Conservation (phyloP, 92 coral and sea anemone species). For the Epizoanthus rinbou region DNA sequence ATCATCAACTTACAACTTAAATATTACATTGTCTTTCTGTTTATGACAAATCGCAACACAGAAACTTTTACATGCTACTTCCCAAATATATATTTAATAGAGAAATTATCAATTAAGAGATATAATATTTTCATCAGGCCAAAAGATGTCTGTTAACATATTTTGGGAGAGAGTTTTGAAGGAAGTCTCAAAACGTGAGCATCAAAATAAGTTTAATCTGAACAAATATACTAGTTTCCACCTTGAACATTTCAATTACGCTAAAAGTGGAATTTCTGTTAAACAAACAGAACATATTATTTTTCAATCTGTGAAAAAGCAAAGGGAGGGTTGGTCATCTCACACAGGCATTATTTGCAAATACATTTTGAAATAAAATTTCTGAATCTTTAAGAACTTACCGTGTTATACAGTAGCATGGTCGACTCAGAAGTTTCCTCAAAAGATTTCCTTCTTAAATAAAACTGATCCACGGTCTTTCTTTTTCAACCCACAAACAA, state of each 20-base stretch:
- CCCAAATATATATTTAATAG: constrained; percentile 6
- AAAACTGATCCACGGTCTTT: constrained; percentile 7
- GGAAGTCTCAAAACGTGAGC: neutral
- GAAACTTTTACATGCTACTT: neutral
- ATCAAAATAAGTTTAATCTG: neutral
- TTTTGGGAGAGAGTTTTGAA: neutral
- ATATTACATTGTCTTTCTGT: neutral
- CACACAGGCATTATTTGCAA: constrained; percentile 17
- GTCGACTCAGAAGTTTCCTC: neutral
- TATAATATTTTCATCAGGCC: neutral
- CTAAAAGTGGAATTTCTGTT: neutral
- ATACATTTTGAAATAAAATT: constrained; percentile 1
- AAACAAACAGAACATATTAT: constrained; percentile 25
- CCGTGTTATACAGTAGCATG: constrained; percentile 42
- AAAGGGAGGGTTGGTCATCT: constrained; percentile 18
- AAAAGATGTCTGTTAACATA: too few relatives aligned
- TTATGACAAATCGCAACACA: neutral
- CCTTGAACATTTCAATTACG: neutral
- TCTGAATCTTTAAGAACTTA: constrained; percentile 5
- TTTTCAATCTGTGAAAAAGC: constrained; percentile 4
- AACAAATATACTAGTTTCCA: neutral
- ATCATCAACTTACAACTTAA: neutral
- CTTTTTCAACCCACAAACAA: neutral
- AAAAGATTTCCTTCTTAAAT: neutral
- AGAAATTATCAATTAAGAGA: constrained; percentile 7